Percentiles rank a stretch among this genome's conserved stretches.
Conservation (phyloP, 2,797 vertebrate genomes). For the Loris lydekkerianus region DNA sequence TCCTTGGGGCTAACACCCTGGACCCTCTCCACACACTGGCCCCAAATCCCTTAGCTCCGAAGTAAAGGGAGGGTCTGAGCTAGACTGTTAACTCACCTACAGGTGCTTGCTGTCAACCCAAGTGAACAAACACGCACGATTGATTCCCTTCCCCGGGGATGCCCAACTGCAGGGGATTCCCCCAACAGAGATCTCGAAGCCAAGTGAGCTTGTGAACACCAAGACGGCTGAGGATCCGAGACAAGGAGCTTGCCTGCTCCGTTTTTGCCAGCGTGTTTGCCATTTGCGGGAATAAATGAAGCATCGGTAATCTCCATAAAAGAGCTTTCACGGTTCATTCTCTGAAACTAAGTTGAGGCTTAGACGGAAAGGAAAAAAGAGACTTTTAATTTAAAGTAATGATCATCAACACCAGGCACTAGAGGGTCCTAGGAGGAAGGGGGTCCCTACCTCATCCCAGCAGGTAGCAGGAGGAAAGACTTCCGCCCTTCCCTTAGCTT, state of each 20-base stretch:
- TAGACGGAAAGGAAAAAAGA: slow-evolving; percentile 63
- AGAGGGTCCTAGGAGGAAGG: background rate
- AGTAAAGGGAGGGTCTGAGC: background rate
- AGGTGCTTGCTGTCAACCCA: background rate
- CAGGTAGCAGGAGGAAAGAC: background rate
- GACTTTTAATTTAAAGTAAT: slow-evolving; percentile 82
- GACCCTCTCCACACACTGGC: background rate
- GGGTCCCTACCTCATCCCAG: background rate
- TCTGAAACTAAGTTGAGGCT: slow-evolving; percentile 84
- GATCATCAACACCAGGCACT: slow-evolving; percentile 57
- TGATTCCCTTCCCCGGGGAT: background rate
- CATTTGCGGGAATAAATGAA: slow-evolving; percentile 83
- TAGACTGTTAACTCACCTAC: background rate
- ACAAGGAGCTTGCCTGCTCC: slow-evolving; percentile 67
- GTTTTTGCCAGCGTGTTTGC: slow-evolving; percentile 72
- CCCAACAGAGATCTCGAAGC: slow-evolving; percentile 48
- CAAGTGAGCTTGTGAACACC: slow-evolving; percentile 79
- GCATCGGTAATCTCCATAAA: slow-evolving; percentile 85
- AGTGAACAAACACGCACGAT: background rate
- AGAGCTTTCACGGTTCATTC: slow-evolving; percentile 84
- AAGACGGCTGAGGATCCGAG: slow-evolving; percentile 68
- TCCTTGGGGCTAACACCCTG: background rate
- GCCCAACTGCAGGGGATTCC: background rate
- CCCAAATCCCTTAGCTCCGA: background rate
- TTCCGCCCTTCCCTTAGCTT: too few species aligned